Base-by-base conservation (phyloP, 2,888 invertebrate genomes). In the Lepidonotus clava region DNA sequence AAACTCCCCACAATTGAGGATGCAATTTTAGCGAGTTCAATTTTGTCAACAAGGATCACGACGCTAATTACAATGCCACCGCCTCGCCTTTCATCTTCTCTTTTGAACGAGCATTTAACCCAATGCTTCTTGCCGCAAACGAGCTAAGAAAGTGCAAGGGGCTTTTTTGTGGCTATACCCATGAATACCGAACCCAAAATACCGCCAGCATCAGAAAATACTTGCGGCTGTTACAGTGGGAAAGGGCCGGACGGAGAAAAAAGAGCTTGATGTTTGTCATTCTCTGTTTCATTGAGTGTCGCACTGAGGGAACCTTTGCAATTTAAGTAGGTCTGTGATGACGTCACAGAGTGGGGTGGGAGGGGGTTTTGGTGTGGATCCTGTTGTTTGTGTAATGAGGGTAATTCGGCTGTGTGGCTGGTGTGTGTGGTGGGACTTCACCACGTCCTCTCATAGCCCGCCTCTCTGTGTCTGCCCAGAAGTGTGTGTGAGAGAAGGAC, bases 341-440 rank as follows among this genome's bases (percentile, higher is more conserved):
- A 71, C 71, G 71, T 71, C 71, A 71, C 38, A 36, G 18, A 38
- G 38, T 36, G 38, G 34, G 71, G 14, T 24, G 66, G 67, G 11
- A 5, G 67, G 67, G 67, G 34, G 67, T 18, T 18, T 18, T 8
- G 46, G 8, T 18, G 8, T 18, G 46, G 46, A 18, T 61, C 61
- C 61, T 61, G 61, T 61, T 61, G 61, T 61, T 61, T 61, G 61
- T n/a, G 61, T 61, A 61, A 61, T 61, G 61, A 61, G 61, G 61
- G 61, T 28, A 61, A 61, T 61, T 2, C 61, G 61, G 28, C 24
- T 11, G 61, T 61, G 46, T 6, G 6, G 46, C 8, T 6, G 18
- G 46, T 46, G 46, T 6, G 18, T 6, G 18, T 6, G 46, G 46
- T 11, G 46, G 46, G 61, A 61, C n/a, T n/a, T n/a, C n/a, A n/a